Conservation (phyloP, 2,888 invertebrate species). For the Schrankia costaestrigalis region DNA sequence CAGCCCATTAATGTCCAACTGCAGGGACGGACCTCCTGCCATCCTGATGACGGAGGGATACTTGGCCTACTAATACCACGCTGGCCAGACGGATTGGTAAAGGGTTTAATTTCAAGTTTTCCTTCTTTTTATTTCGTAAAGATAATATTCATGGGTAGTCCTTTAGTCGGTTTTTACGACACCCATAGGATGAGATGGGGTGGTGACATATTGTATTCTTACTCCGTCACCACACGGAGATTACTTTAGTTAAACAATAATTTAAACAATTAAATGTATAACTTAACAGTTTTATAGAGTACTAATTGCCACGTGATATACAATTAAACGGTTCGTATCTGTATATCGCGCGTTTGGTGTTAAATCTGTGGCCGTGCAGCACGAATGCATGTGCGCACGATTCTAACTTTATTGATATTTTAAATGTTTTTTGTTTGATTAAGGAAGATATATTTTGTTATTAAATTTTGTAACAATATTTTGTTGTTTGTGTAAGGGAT, state of each 20-base stretch:
- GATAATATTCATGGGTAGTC: no score
- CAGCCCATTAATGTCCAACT: no score
- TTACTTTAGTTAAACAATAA: constrained; percentile 13
- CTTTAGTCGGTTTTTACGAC: no score
- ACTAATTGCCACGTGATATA: constrained; percentile 29
- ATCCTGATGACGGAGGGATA: no score
- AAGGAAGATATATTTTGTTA: background rate
- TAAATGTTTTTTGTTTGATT: constrained; percentile 11
- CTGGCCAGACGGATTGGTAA: no score
- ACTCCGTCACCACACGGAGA: no score
- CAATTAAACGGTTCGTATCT: constrained; percentile 32
- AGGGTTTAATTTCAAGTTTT: no score
- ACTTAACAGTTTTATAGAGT: constrained; percentile 22
- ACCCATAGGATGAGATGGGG: no score
- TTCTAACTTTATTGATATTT: constrained; percentile 15
- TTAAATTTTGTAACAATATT: background rate
- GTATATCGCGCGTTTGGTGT: constrained; percentile 23
- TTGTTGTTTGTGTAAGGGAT: background rate
- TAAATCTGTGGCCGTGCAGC: constrained; percentile 29
- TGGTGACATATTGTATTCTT: no score
- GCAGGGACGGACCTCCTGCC: no score
- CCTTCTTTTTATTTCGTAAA: no score
- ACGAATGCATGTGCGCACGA: constrained; percentile 31
- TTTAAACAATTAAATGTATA: constrained; percentile 3
- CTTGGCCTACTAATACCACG: no score